These are phyloP conservation scores for Catostomus latipinnis DNA, from an alignment of 2,797 vertebrate genomes.

Conservation along the genomic window DNA sequence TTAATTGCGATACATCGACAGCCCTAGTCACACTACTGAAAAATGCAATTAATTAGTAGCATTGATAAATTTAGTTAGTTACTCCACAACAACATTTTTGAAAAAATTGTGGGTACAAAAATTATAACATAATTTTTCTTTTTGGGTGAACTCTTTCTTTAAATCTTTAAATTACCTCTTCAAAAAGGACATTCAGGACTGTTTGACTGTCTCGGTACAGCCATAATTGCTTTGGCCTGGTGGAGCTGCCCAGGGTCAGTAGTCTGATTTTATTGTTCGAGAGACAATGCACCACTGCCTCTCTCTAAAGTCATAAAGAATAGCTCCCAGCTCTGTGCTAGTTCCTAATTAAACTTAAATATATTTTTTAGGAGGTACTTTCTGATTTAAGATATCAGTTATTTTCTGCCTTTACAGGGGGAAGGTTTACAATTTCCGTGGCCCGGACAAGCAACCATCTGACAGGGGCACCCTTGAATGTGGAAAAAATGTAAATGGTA, in stretches of 20 bases:
- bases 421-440: too few species aligned
- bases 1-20: too few species aligned
- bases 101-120: background rate
- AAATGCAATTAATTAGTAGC: too few species aligned
- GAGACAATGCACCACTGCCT: conserved; percentile 22
- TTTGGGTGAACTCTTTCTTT: too few species aligned
- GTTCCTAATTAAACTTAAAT: background rate
- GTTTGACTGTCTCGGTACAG: background rate
- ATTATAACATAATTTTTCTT: background rate
- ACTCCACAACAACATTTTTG: background rate
- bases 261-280: background rate
- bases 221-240: conserved; percentile 9
- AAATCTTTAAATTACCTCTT: background rate
- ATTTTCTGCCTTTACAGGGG: too few species aligned
- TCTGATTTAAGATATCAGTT: too few species aligned
- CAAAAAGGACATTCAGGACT: background rate
- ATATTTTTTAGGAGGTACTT: too few species aligned
- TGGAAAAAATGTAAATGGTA: background rate
- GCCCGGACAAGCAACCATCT: too few species aligned
- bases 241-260: background rate
- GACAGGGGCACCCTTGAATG: too few species aligned
- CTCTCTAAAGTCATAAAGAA: conserved; percentile 13
- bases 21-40: too few species aligned
- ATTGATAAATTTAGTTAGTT: too few species aligned
- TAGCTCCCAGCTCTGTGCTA: background rate